These are phyloP conservation scores for Lepidurus packardi DNA, from an alignment of 1,140 invertebrate species.

Conservation along the genomic window DNA sequence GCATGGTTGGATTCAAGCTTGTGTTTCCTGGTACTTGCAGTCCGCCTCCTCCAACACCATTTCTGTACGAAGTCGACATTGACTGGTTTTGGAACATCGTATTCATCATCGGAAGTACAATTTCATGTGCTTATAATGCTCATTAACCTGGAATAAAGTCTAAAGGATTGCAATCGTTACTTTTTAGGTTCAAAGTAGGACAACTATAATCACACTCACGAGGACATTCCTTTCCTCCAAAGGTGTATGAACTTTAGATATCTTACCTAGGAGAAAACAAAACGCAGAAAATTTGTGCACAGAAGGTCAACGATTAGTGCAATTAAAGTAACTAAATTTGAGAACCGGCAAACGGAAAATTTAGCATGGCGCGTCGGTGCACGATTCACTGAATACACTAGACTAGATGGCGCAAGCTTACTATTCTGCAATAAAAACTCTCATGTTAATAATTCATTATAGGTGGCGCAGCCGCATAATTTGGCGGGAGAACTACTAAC, in stretches of 20 bases:
- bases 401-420: not conserved
- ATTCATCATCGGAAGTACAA: not conserved
- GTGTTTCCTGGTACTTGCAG: not conserved
- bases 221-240: not conserved
- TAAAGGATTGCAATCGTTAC: not conserved
- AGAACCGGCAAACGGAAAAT: not conserved
- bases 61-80: not conserved
- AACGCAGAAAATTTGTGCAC: not conserved
- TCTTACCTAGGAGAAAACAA: not conserved
- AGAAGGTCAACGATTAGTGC: not conserved
- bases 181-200: not conserved
- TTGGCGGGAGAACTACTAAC: too few relatives aligned
- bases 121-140: not conserved
- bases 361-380: slow-evolving; percentile 9
- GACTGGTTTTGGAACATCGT: not conserved
- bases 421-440: not conserved
- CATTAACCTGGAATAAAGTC: not conserved
- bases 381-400: not conserved
- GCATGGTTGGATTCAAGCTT: slow-evolving; percentile 9
- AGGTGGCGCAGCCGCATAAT: not conserved
- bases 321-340: not conserved
- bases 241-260: not conserved
- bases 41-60: not conserved
- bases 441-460: not conserved
- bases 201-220: not conserved